Conservation (phyloP, 2,113 vertebrate genomes). For the Aldabrachelys gigantea region DNA sequence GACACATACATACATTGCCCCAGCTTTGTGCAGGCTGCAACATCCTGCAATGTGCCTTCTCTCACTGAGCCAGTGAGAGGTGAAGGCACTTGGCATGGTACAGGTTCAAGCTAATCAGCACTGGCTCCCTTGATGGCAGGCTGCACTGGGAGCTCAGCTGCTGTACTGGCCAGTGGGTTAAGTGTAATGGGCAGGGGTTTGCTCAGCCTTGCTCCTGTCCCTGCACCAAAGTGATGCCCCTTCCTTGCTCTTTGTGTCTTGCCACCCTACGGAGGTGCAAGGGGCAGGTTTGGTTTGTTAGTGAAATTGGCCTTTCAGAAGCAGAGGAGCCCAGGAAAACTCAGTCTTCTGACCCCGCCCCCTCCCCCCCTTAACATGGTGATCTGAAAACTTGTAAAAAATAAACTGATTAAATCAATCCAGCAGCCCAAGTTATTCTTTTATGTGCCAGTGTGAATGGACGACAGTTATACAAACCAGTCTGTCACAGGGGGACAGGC, state of each 20-base stretch:
- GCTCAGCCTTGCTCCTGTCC: not conserved
- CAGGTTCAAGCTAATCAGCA: not conserved
- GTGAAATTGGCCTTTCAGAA: not conserved
- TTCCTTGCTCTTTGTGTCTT: not conserved
- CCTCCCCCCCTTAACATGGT: not conserved
- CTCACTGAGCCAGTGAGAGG: rapidly evolving
- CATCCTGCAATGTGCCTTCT: not conserved
- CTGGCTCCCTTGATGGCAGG: not conserved
- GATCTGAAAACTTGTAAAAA: not conserved
- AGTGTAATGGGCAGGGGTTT: not conserved
- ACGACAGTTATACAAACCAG: not conserved
- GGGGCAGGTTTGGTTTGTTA: not conserved
- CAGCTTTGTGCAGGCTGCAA: conserved; percentile 3
- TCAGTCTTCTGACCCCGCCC: not conserved
- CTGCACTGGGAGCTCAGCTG: not conserved
- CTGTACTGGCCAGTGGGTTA: rapidly evolving
- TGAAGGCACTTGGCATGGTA: not conserved
- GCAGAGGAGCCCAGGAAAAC: not conserved
- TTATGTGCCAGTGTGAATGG: not conserved
- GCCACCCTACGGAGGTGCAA: too few relatives aligned
- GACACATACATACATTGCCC: rapidly evolving
- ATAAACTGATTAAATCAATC: not conserved
- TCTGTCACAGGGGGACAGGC: not conserved
- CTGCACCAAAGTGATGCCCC: not conserved
- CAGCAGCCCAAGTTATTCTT: not conserved